A percentile compares a stretch with the other conserved stretches of the same genome.
phyloP scores from a whole-genome alignment of 2,888 invertebrate species.

The Morinoia aosen region DNA sequence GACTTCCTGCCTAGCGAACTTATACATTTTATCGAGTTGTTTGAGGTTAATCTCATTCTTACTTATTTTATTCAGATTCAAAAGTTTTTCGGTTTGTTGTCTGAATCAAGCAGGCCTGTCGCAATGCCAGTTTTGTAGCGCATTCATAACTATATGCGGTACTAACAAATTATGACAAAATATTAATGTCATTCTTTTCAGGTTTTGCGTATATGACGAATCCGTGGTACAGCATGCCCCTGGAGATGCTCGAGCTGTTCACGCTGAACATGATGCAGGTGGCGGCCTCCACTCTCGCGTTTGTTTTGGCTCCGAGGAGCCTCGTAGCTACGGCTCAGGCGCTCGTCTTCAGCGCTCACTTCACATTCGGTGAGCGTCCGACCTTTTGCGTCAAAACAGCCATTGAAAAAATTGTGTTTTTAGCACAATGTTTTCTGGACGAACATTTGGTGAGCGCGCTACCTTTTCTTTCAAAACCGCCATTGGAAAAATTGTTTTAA shows the following conservation, averaged over 20 bases:
- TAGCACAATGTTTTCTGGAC: background rate
- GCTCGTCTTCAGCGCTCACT: conserved; percentile 66
- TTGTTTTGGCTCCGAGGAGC: conserved; percentile 61
- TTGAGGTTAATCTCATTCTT: too few relatives aligned
- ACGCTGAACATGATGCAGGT: conserved; percentile 68
- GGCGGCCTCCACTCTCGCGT: conserved; percentile 67
- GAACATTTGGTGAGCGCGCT: too few relatives aligned
- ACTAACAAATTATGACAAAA: too few relatives aligned
- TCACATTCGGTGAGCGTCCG: conserved; percentile 62
- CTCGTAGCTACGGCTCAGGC: conserved; percentile 67
- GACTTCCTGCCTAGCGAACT: too few relatives aligned
- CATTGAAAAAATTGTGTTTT: background rate
- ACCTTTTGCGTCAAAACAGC: background rate
- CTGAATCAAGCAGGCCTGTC: too few relatives aligned
- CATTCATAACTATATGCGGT: too few relatives aligned
- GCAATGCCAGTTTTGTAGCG: too few relatives aligned
- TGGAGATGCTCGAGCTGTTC: conserved; percentile 68
- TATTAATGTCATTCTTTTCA: background rate
- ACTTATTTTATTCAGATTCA: too few relatives aligned
- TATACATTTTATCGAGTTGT: too few relatives aligned
- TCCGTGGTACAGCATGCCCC: conserved; percentile 67
- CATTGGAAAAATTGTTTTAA: too few relatives aligned
- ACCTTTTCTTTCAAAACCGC: too few relatives aligned
- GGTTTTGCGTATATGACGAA: conserved; percentile 65
- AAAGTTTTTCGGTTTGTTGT: too few relatives aligned